These are phyloP conservation scores for Mamestra configurata DNA, from an alignment of 1,140 invertebrate genomes.

Conservation along the genomic window DNA sequence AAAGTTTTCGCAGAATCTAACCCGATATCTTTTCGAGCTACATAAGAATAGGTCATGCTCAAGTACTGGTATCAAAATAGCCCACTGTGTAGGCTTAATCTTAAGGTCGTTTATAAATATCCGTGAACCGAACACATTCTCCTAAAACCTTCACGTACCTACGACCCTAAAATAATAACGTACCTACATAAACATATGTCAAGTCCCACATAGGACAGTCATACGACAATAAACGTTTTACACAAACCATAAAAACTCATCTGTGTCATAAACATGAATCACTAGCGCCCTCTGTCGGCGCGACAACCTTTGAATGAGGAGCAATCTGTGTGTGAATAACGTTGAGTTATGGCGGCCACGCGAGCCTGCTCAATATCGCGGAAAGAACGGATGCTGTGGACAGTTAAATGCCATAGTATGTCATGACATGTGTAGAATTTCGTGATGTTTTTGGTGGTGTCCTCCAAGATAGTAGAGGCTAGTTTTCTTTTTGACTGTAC, in stretches of 20 bases:
- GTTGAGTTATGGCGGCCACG: constrained; percentile 1
- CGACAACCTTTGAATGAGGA: constrained; percentile 6
- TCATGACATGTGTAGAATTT: too few species aligned
- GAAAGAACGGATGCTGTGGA: neutral
- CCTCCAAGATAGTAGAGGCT: too few species aligned
- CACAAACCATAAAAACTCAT: constrained; percentile 12
- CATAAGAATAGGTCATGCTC: too few species aligned
- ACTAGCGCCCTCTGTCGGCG: neutral
- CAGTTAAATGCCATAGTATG: neutral
- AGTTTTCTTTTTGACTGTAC: too few species aligned
- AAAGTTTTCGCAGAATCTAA: too few species aligned
- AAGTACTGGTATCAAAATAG: too few species aligned
- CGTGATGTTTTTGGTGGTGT: too few species aligned
- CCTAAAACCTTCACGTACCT: neutral
- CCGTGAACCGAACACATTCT: too few species aligned
- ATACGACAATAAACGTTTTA: neutral
- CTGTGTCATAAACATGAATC: constrained; percentile 8
- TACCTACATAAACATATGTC: neutral
- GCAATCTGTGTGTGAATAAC: constrained; percentile 13
- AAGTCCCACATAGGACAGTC: neutral
- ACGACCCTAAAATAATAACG: neutral
- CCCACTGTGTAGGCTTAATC: too few species aligned
- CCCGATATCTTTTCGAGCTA: too few species aligned
- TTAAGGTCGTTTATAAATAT: too few species aligned
- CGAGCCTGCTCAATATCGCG: neutral